Percentiles rank a stretch among this genome's conserved stretches.
phyloP scores from a whole-genome alignment of 1,140 invertebrate species.

The Lasioglossum albipes region DNA sequence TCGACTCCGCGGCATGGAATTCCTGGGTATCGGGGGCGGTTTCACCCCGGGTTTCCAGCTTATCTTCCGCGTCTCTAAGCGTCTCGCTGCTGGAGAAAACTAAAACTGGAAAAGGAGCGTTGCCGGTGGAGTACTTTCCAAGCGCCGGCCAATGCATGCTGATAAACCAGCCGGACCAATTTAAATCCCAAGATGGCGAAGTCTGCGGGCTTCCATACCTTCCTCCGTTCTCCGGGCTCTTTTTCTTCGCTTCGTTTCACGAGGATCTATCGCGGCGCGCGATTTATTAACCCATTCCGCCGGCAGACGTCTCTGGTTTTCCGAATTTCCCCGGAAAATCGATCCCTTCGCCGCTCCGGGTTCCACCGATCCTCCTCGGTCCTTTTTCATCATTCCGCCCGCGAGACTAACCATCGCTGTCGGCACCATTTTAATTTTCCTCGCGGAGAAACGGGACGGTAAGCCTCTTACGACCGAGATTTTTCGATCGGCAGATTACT shows the following conservation, averaged over 20 bases:
- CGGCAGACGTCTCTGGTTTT: conserved; percentile 50
- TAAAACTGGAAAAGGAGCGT: conserved; percentile 37
- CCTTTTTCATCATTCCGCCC: neutral
- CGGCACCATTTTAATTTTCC: conserved; percentile 16
- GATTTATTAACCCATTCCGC: conserved; percentile 64
- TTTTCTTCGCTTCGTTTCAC: neutral
- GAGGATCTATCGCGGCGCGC: conserved; percentile 42
- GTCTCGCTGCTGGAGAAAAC: conserved; percentile 1
- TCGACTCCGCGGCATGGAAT: conserved; percentile 1
- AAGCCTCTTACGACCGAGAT: neutral
- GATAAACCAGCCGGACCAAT: conserved; percentile 64
- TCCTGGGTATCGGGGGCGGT: conserved; percentile 8
- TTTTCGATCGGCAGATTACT: neutral
- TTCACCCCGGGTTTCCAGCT: conserved; percentile 24
- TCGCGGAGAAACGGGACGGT: neutral
- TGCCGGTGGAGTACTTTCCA: conserved; percentile 42
- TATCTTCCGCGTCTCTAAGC: conserved; percentile 39
- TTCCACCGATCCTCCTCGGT: conserved; percentile 6
- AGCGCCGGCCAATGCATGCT: conserved; percentile 66
- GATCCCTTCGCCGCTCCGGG: conserved; percentile 7
- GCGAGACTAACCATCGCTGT: neutral
- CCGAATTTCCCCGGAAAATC: conserved; percentile 46
- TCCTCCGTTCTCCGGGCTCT: neutral
- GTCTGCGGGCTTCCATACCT: neutral
- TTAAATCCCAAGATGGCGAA: conserved; percentile 58